These are phyloP conservation scores for Meganola albula DNA, from an alignment of 2,888 invertebrate genomes.

Conservation along the genomic window DNA sequence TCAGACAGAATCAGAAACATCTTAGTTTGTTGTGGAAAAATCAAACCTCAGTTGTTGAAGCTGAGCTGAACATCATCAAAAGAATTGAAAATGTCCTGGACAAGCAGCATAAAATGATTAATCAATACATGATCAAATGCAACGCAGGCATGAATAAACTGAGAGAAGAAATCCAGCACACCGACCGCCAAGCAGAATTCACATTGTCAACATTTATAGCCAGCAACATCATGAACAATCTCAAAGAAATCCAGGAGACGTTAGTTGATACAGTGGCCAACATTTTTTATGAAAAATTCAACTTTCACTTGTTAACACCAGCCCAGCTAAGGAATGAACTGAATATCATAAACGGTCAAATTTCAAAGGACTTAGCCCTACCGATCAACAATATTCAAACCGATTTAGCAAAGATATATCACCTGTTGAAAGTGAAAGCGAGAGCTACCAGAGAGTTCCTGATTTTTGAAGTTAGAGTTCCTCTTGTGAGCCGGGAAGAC, in stretches of 20 bases:
- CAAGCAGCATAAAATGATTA: conserved; percentile 15
- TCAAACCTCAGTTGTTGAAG: conserved; percentile 21
- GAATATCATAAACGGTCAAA: conserved; percentile 10
- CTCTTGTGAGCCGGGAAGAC: neutral
- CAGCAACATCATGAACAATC: conserved; percentile 7
- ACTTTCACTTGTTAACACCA: conserved; percentile 15
- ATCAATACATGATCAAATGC: conserved; percentile 3
- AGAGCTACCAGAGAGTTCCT: neutral
- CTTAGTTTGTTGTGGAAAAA: neutral
- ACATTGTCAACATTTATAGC: conserved; percentile 5
- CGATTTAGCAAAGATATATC: conserved; percentile 13
- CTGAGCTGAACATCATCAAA: conserved; percentile 19
- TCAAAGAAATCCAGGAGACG: conserved; percentile 13
- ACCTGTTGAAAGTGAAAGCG: conserved; percentile 10
- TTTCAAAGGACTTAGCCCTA: conserved; percentile 12
- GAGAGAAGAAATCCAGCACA: neutral
- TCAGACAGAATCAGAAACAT: neutral
- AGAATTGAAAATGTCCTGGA: conserved; percentile 9
- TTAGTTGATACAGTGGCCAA: conserved; percentile 15
- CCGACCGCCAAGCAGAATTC: conserved; percentile 4
- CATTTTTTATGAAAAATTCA: conserved; percentile 13
- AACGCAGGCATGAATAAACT: neutral
- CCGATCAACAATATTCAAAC: conserved; percentile 11
- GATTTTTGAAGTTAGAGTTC: conserved; percentile 1
- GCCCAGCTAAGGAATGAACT: conserved; percentile 14